These are phyloP conservation scores for Zele albiditarsus DNA, from an alignment of 2,888 invertebrate genomes.

Conservation along the genomic window DNA sequence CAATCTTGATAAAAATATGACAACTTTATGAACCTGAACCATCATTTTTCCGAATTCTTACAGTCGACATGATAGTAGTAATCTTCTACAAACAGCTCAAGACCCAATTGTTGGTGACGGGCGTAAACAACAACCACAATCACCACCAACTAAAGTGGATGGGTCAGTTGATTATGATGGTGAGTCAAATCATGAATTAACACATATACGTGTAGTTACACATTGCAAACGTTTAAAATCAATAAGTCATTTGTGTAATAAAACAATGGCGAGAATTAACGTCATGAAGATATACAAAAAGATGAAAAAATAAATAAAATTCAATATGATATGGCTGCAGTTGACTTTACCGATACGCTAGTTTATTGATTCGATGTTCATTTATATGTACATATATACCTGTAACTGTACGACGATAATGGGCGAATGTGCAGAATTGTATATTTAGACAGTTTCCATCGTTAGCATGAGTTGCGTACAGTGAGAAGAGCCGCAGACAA, in stretches of 20 bases:
- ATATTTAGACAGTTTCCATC: background rate
- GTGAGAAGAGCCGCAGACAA: background rate
- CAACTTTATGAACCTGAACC: background rate
- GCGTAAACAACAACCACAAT: constrained; percentile 69
- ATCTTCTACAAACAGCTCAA: constrained; percentile 55
- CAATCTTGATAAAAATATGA: background rate
- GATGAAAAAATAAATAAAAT: background rate
- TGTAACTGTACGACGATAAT: background rate
- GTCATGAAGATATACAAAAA: background rate
- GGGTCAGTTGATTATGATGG: constrained; percentile 88
- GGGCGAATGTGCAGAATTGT: constrained; percentile 1
- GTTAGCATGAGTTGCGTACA: background rate
- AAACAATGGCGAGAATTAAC: constrained; percentile 10
- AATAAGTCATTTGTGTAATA: background rate
- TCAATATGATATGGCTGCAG: constrained; percentile 23
- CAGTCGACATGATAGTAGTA: constrained; percentile 59
- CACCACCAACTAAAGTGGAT: constrained; percentile 77
- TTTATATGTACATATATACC: constrained; percentile 35
- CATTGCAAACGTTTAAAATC: constrained; percentile 18
- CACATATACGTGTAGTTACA: background rate
- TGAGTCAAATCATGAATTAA: constrained; percentile 66
- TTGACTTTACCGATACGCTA: constrained; percentile 59
- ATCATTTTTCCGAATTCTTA: constrained; percentile 44
- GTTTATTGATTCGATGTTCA: constrained; percentile 57
- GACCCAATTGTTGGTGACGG: constrained; percentile 58